A percentile compares a stretch with the other conserved stretches of the same genome.
These are phyloP conservation scores for Hirudo medicinalis DNA, from an alignment of 1,140 invertebrate genomes.

Conservation along the genomic window DNA sequence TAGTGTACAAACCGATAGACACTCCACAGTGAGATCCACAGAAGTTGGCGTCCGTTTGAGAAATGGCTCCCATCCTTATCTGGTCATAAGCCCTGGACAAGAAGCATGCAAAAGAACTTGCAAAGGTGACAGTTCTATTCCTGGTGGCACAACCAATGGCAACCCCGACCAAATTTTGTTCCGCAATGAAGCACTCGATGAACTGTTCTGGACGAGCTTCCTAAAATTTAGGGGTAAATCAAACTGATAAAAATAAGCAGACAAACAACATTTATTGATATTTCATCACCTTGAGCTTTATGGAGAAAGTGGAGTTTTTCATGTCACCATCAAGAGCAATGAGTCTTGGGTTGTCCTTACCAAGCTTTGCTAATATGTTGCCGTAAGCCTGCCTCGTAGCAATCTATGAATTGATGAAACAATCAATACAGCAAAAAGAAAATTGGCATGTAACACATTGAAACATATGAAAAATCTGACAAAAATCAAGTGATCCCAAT, in stretches of 20 bases:
- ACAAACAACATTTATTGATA: not conserved
- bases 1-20: slow-evolving; percentile 50
- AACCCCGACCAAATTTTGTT: slow-evolving; percentile 92
- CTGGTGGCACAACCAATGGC: slow-evolving; percentile 77
- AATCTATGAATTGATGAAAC: slow-evolving; percentile 42
- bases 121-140: slow-evolving; percentile 75
- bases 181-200: slow-evolving; percentile 96
- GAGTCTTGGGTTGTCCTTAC: slow-evolving; percentile 65
- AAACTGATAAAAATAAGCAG: not conserved
- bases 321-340: slow-evolving; percentile 89
- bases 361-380: slow-evolving; percentile 73
- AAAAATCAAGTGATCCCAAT: too few species aligned
- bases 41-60: slow-evolving; percentile 92
- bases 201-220: slow-evolving; percentile 55
- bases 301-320: slow-evolving; percentile 94
- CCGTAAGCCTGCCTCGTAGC: slow-evolving; percentile 91
- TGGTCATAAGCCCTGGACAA: slow-evolving; percentile 87
- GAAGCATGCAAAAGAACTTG: slow-evolving; percentile 94
- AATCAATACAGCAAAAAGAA: not conserved
- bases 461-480: too few species aligned
- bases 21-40: slow-evolving; percentile 86
- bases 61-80: slow-evolving; percentile 97
- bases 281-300: slow-evolving; percentile 66
- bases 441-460: too few species aligned
- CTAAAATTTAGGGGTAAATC: slow-evolving; percentile 23